A percentile compares a stretch with the other conserved stretches of the same genome.
Conservation (phyloP, 2,113 vertebrate species). For the Etia nguti region DNA sequence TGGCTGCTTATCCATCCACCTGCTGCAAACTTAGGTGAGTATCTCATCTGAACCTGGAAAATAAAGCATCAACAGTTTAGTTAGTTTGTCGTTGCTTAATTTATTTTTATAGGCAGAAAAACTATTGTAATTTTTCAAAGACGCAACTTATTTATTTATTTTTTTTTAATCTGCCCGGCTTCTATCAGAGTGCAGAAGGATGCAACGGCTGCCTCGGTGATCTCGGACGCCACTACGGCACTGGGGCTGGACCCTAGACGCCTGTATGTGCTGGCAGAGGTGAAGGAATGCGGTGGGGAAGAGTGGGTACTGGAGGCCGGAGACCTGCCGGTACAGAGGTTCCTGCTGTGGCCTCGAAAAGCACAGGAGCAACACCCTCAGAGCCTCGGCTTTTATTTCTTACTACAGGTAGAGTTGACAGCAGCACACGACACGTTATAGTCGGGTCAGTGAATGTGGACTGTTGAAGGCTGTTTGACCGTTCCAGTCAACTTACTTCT, state of each 20-base stretch:
- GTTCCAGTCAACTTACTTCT: not conserved
- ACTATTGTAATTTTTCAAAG: not conserved
- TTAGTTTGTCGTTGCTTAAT: not conserved
- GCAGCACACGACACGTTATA: not conserved
- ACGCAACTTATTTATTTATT: not conserved
- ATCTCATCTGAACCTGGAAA: not conserved
- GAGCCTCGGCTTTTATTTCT: constrained; percentile 90
- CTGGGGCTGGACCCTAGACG: constrained; percentile 81
- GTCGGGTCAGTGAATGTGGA: not conserved
- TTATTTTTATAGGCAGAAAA: not conserved
- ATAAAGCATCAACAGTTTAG: not conserved
- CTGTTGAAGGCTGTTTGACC: not conserved
- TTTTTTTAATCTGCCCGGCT: not conserved
- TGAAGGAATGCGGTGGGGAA: constrained; percentile 93
- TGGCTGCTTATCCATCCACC: constrained; percentile 69
- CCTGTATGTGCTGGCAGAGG: constrained; percentile 88
- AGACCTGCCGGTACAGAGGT: constrained; percentile 88
- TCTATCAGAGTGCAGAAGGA: constrained; percentile 82
- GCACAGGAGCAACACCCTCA: constrained; percentile 86
- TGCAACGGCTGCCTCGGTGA: constrained; percentile 83
- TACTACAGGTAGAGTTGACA: constrained; percentile 75
- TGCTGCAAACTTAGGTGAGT: constrained; percentile 78
- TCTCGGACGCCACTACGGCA: constrained; percentile 73
- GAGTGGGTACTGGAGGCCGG: constrained; percentile 92
- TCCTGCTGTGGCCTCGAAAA: constrained; percentile 91